Base-by-base conservation (phyloP, 1,140 invertebrate species). In the Conopomorpha cramerella region DNA sequence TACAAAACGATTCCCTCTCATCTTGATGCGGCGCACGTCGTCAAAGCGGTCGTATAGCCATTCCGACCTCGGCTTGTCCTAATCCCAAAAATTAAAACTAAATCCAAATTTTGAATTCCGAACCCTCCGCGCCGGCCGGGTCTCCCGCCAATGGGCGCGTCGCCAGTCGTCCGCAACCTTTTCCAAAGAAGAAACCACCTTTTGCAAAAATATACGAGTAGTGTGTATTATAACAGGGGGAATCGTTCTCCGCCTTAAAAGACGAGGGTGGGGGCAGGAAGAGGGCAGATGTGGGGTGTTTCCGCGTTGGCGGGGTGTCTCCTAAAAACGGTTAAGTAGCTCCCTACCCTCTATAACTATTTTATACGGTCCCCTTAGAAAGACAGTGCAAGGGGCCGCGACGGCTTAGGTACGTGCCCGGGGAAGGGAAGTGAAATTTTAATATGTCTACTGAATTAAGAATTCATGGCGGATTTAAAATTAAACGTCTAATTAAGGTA, bases 251-350 rank as follows among this genome's bases (percentile, higher is more conserved):
- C n/a, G n/a, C n/a, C n/a, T n/a, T n/a, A n/a, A n/a, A n/a, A n/a
- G n/a, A n/a, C n/a, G n/a, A n/a, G n/a, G n/a, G n/a, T n/a, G 19
- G 43, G 23, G 47, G 41, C 38, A 34, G 36, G 36, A 7, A 29
- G 15, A 33, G 38, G 10, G 23, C 13, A 34, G 28, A 49, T 47
- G 34, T 25, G 33, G 56, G 10, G 23, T n/a, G 35, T 53, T 59
- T 51, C 55, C 59, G 44, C 52, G 50, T 43, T 46, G 61, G 51
- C n/a, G 64, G 67, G 66, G 67, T 59, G 64, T 70, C 66, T 67
- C 70, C 70, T 72, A 72, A 74, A 74, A 74, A 74, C 67, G 65
- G 67, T 70, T 74, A 72, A 74, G 70, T 71, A 71, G 70, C 70
- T 64, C 61, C 65, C 64, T n/a, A n/a, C n/a, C 52, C 65, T 62